phyloP scores from a whole-genome alignment of 92 coral and sea anemone species.

The Parazoanthus atlanticus region DNA sequence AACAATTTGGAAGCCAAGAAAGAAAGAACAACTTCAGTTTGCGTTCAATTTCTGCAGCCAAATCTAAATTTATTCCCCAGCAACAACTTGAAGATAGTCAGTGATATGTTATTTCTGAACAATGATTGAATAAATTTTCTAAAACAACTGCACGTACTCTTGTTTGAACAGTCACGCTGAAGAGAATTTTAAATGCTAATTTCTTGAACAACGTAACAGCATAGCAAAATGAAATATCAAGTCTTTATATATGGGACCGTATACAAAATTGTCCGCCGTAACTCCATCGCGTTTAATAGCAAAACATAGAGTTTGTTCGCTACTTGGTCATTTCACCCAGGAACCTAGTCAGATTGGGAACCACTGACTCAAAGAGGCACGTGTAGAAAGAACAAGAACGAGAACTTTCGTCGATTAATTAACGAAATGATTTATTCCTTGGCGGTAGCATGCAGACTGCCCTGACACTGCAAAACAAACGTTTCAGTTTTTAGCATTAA shows the following conservation, averaged over 20 bases:
- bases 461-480: not conserved
- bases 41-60: not conserved
- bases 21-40: not conserved
- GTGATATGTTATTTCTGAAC: not conserved
- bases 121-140: not conserved
- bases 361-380: not conserved
- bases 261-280: not conserved
- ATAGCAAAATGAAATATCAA: not conserved
- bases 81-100: not conserved
- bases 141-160: not conserved
- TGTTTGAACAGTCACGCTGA: not conserved
- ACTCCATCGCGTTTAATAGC: not conserved
- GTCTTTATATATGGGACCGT: not conserved
- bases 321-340: no score
- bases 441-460: not conserved
- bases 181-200: not conserved
- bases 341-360: no score
- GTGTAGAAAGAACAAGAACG: not conserved
- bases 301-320: no score
- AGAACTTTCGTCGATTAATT: not conserved
- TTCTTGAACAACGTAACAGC: not conserved
- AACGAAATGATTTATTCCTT: not conserved
- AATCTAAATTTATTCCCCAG: no score
- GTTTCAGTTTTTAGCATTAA: not conserved
- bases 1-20: constrained; percentile 1